Evolutionary conservation across 2,113 vertebrate species (phyloP), one percentile per base, ranked within the genome.

Genomic region (Capra hircus): DNA sequence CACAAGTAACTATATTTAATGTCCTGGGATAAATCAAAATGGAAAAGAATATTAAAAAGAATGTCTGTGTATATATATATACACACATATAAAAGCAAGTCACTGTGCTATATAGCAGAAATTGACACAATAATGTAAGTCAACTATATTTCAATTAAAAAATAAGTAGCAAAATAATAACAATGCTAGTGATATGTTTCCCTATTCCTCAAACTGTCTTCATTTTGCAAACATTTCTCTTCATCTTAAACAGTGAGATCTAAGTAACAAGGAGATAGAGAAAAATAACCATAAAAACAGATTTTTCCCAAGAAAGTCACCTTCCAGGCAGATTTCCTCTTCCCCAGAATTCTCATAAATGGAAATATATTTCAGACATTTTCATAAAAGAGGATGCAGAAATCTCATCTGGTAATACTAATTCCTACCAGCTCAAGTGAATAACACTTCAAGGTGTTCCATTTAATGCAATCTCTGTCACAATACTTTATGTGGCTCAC

Each of bases 351-450:
- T 80, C 48, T 87, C 78, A 60, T 19, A 93, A 94, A 81, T 52
- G 17, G 71, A 95, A 90, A 84, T 28, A 89, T 19, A 92, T 95
- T 83, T 86, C 77, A 97, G 50, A 71, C 36, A 91, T 78, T 90
- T 87, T 94, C 57, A 93, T 59, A 48, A 23, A 88, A 95, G n/a
- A 94, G 33, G 60, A 84, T 87, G 88, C 71, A 53, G 78, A 93
- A 89, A 80, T 71, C 17, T 55, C 7, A 30, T 83, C 82, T 92
- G 27, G 67, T 87, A 90, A 84, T 25, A 60, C 19, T 62, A 36
- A 94, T 92, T 88, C 9, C 27, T 23, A 94, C 48, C 59, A 95
- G 7, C 33, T 40, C 36, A 78, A n/a, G 45, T 40, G 40, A 87
- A 50, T 40, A 94, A 40, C 9, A 80, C 28, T 60, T 23, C 13